These are phyloP conservation scores for Bagarius yarrelli DNA, from an alignment of 2,113 vertebrate genomes.

Conservation along the genomic window DNA sequence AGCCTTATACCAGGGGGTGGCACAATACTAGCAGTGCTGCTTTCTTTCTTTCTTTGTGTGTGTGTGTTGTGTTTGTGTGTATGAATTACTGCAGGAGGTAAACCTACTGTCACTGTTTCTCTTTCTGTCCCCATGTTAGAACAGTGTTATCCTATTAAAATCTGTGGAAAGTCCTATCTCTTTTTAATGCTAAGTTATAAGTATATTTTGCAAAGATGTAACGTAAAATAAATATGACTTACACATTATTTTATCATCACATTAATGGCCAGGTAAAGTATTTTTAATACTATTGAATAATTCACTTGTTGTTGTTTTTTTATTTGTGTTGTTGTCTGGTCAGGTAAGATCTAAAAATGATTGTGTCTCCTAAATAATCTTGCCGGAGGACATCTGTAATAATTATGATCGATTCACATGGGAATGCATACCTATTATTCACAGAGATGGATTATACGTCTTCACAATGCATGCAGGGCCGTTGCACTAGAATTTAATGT, in stretches of 20 bases:
- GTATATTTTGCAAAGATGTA: too few relatives aligned
- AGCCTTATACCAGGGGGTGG: neutral
- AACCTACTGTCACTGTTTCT: neutral
- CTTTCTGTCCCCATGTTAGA: neutral
- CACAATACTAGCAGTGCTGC: neutral
- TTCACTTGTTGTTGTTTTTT: too few relatives aligned
- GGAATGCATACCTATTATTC: neutral
- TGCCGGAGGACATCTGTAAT: neutral
- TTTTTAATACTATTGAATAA: too few relatives aligned
- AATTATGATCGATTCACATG: neutral
- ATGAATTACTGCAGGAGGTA: conserved; percentile 15
- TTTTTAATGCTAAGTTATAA: too few relatives aligned
- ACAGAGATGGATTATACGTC: neutral
- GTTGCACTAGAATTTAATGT: neutral
- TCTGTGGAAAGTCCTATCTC: neutral
- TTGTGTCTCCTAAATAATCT: neutral
- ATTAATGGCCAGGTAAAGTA: too few relatives aligned
- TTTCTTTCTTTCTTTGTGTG: neutral
- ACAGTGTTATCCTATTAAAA: neutral
- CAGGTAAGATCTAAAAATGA: neutral
- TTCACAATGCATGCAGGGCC: neutral
- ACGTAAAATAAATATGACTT: too few relatives aligned
- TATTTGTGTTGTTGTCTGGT: neutral
- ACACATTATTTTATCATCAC: too few relatives aligned
- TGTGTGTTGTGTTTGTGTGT: neutral